phyloP scores from a whole-genome alignment of 2,797 vertebrate genomes.

The Periophthalmus magnuspinnatus region DNA sequence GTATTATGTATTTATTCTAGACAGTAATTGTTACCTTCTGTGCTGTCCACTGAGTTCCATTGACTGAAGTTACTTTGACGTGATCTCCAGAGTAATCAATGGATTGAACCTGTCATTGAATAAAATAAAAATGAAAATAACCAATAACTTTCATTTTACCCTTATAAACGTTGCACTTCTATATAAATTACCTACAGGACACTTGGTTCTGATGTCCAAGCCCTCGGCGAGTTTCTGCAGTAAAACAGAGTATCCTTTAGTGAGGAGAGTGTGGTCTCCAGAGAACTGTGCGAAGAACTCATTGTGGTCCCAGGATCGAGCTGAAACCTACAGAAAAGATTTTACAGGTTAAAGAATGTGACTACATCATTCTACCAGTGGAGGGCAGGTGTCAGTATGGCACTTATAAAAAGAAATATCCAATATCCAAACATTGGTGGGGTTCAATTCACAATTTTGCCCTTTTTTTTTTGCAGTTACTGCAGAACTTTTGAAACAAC shows the following conservation, averaged over 20 bases:
- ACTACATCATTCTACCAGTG: too few relatives aligned
- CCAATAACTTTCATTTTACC: background rate
- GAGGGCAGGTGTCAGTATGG: too few relatives aligned
- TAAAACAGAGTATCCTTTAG: constrained; percentile 85
- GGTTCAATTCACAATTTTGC: too few relatives aligned
- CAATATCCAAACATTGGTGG: too few relatives aligned
- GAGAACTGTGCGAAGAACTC: constrained; percentile 99
- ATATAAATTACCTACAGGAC: constrained; percentile 55
- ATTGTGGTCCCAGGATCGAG: constrained; percentile 98
- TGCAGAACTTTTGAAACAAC: too few relatives aligned
- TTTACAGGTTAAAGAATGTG: too few relatives aligned
- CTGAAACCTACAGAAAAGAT: constrained; percentile 84
- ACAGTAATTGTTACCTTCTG: constrained; percentile 83
- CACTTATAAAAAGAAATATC: too few relatives aligned
- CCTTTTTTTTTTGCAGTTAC: too few relatives aligned
- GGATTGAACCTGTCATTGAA: constrained; percentile 78
- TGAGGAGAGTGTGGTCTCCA: constrained; percentile 93
- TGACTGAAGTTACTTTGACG: constrained; percentile 83
- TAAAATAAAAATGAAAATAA: background rate
- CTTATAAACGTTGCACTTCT: background rate
- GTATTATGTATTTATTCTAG: background rate
- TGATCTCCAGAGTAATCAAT: constrained; percentile 90
- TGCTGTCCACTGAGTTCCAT: constrained; percentile 83
- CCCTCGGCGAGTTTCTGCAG: constrained; percentile 88
- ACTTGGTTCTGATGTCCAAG: constrained; percentile 86